phyloP scores from a whole-genome alignment of 2,888 invertebrate genomes.

The Epirrita christyi region DNA sequence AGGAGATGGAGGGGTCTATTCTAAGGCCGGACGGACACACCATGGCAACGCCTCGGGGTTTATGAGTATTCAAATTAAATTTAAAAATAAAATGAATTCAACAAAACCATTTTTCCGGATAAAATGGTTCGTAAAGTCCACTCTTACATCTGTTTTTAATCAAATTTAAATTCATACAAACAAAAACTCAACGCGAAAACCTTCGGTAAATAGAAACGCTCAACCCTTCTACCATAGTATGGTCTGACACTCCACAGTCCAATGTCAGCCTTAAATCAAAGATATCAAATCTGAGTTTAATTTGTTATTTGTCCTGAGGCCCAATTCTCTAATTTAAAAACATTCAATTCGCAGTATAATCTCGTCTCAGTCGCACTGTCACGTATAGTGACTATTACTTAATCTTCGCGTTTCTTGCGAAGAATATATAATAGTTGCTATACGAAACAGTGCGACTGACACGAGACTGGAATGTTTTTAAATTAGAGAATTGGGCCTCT shows the following conservation, averaged over 20 bases:
- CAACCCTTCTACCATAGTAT: not conserved
- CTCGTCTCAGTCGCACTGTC: no score
- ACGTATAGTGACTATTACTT: no score
- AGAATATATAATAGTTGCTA: no score
- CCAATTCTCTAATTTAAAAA: no score
- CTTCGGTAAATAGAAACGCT: not conserved
- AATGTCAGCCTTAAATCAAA: not conserved
- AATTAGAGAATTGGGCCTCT: no score
- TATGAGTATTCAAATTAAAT: not conserved
- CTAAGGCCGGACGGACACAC: no score
- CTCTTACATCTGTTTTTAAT: slow-evolving; percentile 22
- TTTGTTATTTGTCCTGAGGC: not conserved
- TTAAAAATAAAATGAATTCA: not conserved
- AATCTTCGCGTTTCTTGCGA: no score
- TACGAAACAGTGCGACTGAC: no score
- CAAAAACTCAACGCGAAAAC: slow-evolving; percentile 9
- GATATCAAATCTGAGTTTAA: not conserved
- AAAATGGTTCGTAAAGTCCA: slow-evolving; percentile 15
- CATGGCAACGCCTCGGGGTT: no score
- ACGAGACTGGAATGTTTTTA: no score
- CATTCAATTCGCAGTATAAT: no score
- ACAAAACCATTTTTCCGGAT: not conserved
- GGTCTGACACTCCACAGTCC: not conserved
- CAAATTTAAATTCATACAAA: slow-evolving; percentile 17
- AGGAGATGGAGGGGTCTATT: no score